Percentiles rank a stretch among this genome's conserved stretches.
phyloP scores from a whole-genome alignment of 2,113 vertebrate species.

The Tetraodon nigroviridis region DNA sequence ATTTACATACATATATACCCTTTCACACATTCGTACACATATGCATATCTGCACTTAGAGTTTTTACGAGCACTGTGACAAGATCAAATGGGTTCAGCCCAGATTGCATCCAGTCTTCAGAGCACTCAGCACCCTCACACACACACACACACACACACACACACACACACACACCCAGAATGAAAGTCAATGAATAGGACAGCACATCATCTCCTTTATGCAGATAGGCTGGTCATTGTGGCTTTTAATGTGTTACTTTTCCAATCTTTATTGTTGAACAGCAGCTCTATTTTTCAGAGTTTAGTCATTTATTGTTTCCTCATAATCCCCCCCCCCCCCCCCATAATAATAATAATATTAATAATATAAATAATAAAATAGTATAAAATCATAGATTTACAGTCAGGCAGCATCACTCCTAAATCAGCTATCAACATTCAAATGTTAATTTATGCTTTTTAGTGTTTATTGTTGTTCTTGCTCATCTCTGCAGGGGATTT shows the following conservation, averaged over 20 bases:
- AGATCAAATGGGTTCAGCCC: constrained; percentile 66
- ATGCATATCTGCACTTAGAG: constrained; percentile 71
- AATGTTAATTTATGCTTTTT: no score
- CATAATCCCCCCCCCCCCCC: no score
- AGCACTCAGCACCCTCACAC: constrained; percentile 56
- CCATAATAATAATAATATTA: no score
- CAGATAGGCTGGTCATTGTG: background rate
- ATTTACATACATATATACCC: constrained; percentile 72
- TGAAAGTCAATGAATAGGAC: constrained; percentile 41
- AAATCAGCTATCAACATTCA: no score
- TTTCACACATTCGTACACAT: constrained; percentile 64
- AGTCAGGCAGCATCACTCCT: no score
- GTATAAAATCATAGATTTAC: no score
- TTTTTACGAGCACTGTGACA: constrained; percentile 66
- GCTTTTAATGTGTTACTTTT: background rate
- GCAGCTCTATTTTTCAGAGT: no score
- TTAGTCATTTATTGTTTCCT: no score
- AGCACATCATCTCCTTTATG: constrained; percentile 17
- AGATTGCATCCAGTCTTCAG: constrained; percentile 62
- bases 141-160: constrained; percentile 37
- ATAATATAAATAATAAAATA: no score
- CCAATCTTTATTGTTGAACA: background rate
- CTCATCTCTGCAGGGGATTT: constrained; percentile 69
- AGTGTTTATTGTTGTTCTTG: no score
- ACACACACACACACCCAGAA: constrained; percentile 41